Evolutionary conservation across 2,888 invertebrate species (phyloP).

Genomic region (Aphodius sticticus): DNA sequence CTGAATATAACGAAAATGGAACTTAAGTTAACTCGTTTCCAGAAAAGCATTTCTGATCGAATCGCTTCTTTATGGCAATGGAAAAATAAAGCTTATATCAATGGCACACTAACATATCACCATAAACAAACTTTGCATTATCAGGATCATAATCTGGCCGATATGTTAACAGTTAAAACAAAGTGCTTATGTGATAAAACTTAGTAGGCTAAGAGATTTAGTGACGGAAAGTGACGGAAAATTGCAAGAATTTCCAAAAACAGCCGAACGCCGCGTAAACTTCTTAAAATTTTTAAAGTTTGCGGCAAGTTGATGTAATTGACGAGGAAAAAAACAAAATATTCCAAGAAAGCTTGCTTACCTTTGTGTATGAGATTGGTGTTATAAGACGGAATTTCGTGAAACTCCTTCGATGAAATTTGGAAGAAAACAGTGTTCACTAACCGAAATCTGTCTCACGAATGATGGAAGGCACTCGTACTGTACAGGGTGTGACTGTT

Average conservation of each 20-base stretch:
- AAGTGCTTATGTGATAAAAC: slow-evolving; percentile 31
- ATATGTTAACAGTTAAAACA: slow-evolving; percentile 38
- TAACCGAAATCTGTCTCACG: slow-evolving; percentile 12
- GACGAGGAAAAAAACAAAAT: background rate
- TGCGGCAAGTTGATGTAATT: background rate
- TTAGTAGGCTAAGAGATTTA: slow-evolving; percentile 10
- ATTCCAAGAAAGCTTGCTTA: slow-evolving; percentile 1
- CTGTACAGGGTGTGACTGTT: slow-evolving; percentile 7
- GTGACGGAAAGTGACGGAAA: background rate
- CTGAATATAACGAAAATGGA: background rate
- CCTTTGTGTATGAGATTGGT: slow-evolving; percentile 10
- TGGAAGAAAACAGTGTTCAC: slow-evolving; percentile 8
- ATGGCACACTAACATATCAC: background rate
- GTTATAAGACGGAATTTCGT: background rate
- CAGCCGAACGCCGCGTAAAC: background rate
- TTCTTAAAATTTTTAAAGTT: background rate
- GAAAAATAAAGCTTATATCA: background rate
- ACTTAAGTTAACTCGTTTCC: background rate
- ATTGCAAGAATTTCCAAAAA: slow-evolving; percentile 17
- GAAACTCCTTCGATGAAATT: background rate
- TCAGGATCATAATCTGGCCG: slow-evolving; percentile 37
- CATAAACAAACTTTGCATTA: slow-evolving; percentile 26
- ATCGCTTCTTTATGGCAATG: background rate
- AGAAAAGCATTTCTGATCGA: background rate
- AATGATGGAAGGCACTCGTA: slow-evolving; percentile 10